Evolutionary conservation across 2,797 vertebrate species (phyloP), one percentile per base, ranked within the genome.

Genomic region (Danio aesculapii): DNA sequence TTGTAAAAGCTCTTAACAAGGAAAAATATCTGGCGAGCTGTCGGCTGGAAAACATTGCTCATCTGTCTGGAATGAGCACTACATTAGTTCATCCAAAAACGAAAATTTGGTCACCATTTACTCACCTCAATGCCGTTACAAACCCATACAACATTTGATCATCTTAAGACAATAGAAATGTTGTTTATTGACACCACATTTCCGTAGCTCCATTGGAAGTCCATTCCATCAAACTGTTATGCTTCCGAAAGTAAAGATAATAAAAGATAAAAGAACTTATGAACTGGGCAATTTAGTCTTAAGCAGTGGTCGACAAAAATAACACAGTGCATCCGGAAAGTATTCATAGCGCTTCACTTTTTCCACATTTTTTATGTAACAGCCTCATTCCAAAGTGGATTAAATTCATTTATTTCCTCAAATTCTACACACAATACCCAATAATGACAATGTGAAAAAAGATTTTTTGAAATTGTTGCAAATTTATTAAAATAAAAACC

Each of bases 1-100:
- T 57, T 50, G 6, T 77, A 21, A 76, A 66, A 66, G 13, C 74
- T 44, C 11, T 64, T 44, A 55, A 8, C 50, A 19, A 10, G 9
- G 30, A 41, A 10, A 75, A 52, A 16, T 11, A 14, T 64, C 47
- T 50, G 46, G 21, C 21, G 5, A 47, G 73, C 46, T 52, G 47
- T 75, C 16, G 3, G 17, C 1, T 46, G 43, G 12, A 58, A 58
- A 49, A 39, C 49, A 39, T 49, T 19, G 16, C 30, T 76, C 62
- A 44, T 41, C 49, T 11, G 64, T 21, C 17, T 46, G 62, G 62
- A 58, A 68, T 17, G 19, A 49, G 53, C 0, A 0, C 43, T 58
- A 19, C n/a, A 6, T 55, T 12, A 70, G 1, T 70, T 30, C 30
- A 30, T 30, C 30, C 30, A 30, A 30, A 30, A 30, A 30, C 30